Evolutionary conservation across 2,888 invertebrate species (phyloP).

Genomic region (Cephus sareptanus): DNA sequence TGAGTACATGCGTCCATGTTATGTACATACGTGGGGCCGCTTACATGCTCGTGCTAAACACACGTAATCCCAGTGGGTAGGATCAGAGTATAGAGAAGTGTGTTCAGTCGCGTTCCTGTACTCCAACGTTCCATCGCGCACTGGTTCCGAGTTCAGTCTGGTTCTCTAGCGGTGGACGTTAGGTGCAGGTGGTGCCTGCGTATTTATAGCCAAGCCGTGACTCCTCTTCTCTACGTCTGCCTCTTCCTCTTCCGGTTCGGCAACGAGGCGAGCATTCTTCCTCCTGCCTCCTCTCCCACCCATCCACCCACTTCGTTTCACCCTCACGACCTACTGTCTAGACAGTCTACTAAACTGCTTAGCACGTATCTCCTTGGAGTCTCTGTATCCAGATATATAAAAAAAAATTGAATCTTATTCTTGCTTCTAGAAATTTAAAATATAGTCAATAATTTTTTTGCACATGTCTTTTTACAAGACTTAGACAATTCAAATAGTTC

Average conservation of each 20-base stretch:
- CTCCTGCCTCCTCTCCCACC: slow-evolving; percentile 6
- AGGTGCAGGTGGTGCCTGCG: slow-evolving; percentile 56
- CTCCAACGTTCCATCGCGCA: slow-evolving; percentile 10
- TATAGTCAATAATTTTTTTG: not conserved
- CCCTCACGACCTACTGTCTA: not conserved
- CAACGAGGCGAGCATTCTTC: slow-evolving; percentile 19
- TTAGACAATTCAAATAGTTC: not conserved
- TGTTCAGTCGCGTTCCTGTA: not conserved
- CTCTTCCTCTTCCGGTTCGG: slow-evolving; percentile 27
- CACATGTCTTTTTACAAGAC: not conserved
- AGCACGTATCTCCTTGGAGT: not conserved
- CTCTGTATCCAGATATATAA: not conserved
- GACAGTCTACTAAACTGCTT: not conserved
- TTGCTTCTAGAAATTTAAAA: not conserved
- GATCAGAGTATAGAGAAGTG: not conserved
- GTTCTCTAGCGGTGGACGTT: slow-evolving; percentile 53
- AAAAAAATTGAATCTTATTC: not conserved
- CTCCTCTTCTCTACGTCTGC: slow-evolving; percentile 49
- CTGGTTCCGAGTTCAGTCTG: slow-evolving; percentile 44
- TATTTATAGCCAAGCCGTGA: slow-evolving; percentile 61
- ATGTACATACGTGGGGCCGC: not conserved
- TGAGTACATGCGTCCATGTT: not conserved
- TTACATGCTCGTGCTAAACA: not conserved
- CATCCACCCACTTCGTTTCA: slow-evolving; percentile 5
- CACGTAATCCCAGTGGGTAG: slow-evolving; percentile 2